Evolutionary conservation across 2,797 vertebrate species (phyloP), one percentile per base, ranked within the genome.

Genomic region (Cuniculus paca): DNA sequence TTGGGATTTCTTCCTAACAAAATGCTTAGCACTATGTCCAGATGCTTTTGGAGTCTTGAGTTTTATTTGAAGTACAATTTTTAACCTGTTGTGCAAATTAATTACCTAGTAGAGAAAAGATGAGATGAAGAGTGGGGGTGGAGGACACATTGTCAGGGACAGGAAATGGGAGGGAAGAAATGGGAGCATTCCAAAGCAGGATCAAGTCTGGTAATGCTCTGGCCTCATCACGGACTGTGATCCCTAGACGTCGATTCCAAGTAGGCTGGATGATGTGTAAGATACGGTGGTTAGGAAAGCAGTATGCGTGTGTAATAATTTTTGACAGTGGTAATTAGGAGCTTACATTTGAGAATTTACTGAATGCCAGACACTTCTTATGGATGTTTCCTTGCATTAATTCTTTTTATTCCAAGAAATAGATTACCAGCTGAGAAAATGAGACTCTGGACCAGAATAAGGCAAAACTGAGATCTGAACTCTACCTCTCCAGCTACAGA

Each of bases 121-220:
- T 61, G 42, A 91, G 61, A 63, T 5, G 58, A 50, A 9, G 14
- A 34, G 16, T 14, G 24, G 39, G 79, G 78, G 10, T 75, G 4
- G 56, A 84, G 39, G 50, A 8, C 16, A 17, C 2, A 19, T 58
- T 11, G 14, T 60, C 34, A 39, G 28, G 2, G 16, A 13, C 14
- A 20, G 48, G 45, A 36, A 58, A 17, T 19, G 88, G 17, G 13
- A 63, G 4, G 39, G 81, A 61, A 81, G 82, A 52, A 56, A 24
- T 4, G 56, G 50, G 58, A 11, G 20, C 2, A 11, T 24, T 81
- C 3, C 26, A 34, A 82, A 68, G 88, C 28, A 80, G 48, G 52
- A 26, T 45, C 14, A 0, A 54, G 0, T 24, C 61, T 5, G 16
- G 11, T 0, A 6, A 20, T 1, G 8, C 13, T 1, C 52, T 50